Conservation (phyloP, 2,888 invertebrate genomes). For the Crioceris asparagi region DNA sequence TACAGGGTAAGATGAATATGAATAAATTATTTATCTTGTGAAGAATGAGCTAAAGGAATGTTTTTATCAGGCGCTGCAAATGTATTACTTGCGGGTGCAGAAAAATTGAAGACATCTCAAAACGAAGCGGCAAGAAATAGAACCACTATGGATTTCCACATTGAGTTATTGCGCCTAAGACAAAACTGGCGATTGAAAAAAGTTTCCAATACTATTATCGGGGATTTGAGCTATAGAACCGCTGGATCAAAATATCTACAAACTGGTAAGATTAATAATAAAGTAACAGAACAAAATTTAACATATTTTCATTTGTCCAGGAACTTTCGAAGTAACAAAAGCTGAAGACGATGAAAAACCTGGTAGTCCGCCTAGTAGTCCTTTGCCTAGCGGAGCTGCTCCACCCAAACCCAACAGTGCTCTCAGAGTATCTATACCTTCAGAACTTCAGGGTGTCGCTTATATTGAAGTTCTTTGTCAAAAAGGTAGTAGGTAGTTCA, state of each 20-base stretch:
- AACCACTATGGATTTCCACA: conserved; percentile 82
- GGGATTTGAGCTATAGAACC: conserved; percentile 90
- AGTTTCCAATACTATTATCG: conserved; percentile 88
- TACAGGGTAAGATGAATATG: conserved; percentile 46
- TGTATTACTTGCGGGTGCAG: conserved; percentile 76
- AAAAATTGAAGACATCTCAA: conserved; percentile 70
- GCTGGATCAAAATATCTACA: conserved; percentile 91
- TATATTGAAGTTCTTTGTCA: conserved; percentile 93
- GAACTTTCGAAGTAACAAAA: conserved; percentile 64
- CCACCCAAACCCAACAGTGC: conserved; percentile 59
- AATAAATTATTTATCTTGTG: background rate
- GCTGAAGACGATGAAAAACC: conserved; percentile 64
- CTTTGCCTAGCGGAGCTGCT: conserved; percentile 34
- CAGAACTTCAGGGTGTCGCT: conserved; percentile 89
- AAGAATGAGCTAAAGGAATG: background rate
- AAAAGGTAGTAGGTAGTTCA: conserved; percentile 49
- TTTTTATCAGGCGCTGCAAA: conserved; percentile 52
- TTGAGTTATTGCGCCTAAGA: conserved; percentile 74
- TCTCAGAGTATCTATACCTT: conserved; percentile 82
- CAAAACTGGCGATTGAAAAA: conserved; percentile 96
- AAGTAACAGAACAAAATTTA: background rate
- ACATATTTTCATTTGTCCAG: too few relatives aligned
- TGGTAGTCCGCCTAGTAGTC: conserved; percentile 39
- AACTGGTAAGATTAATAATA: conserved; percentile 47
- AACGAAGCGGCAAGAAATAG: conserved; percentile 70